These are phyloP conservation scores for Epinotia demarniana DNA, from an alignment of 2,888 invertebrate species.

Conservation along the genomic window DNA sequence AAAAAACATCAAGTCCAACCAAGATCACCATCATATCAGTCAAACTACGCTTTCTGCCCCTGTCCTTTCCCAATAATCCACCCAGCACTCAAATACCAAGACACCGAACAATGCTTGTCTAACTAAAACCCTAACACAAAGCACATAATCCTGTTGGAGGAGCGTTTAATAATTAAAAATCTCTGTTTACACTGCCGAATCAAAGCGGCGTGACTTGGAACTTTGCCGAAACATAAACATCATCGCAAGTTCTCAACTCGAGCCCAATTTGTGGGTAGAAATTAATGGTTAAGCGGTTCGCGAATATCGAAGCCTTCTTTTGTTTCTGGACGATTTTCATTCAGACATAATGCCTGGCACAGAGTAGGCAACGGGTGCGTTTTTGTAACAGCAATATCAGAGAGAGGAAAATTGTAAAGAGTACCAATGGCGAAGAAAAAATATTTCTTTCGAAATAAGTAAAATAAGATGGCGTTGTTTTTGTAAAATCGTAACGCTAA, in stretches of 20 bases:
- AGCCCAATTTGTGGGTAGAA: constrained; percentile 31
- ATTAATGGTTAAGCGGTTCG: constrained; percentile 28
- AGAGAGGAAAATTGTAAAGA: neutral
- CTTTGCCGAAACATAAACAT: constrained; percentile 37
- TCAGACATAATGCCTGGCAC: neutral
- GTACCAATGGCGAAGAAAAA: too few relatives aligned
- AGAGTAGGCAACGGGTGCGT: neutral
- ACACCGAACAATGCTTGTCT: constrained; percentile 1
- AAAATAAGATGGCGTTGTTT: too few relatives aligned
- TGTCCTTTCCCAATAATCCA: too few relatives aligned
- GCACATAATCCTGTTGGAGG: constrained; percentile 23
- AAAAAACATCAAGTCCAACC: too few relatives aligned
- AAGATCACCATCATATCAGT: too few relatives aligned
- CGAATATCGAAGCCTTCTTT: constrained; percentile 23
- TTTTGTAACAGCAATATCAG: neutral
- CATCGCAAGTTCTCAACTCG: constrained; percentile 26
- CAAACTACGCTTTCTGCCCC: too few relatives aligned
- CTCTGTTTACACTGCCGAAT: constrained; percentile 30
- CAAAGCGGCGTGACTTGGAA: constrained; percentile 36
- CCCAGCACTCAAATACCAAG: neutral
- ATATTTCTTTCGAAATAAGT: too few relatives aligned
- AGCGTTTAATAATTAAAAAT: constrained; percentile 38
- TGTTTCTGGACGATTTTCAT: constrained; percentile 20
- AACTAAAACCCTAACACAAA: constrained; percentile 8
- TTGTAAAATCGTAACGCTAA: too few relatives aligned